Conservation (phyloP, 2,888 invertebrate species). For the Thecocarcelia acutangulata region DNA sequence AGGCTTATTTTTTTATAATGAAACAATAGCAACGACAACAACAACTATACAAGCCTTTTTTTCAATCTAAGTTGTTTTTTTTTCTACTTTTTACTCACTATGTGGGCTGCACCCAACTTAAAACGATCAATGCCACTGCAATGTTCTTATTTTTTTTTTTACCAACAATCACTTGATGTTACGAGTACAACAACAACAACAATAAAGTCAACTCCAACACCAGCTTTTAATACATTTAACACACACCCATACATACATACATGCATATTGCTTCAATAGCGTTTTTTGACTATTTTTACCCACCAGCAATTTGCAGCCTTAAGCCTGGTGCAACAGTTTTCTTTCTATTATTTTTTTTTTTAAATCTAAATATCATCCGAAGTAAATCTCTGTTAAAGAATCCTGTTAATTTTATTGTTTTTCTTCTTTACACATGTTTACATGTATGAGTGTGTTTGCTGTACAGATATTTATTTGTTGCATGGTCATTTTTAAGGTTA, state of each 20-base stretch:
- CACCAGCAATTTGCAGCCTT: slow-evolving; percentile 38
- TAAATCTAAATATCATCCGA: slow-evolving; percentile 21
- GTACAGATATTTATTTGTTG: slow-evolving; percentile 18
- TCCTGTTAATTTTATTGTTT: slow-evolving; percentile 62
- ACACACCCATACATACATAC: too few relatives aligned
- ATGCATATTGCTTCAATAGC: slow-evolving; percentile 1
- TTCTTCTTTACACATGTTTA: slow-evolving; percentile 3
- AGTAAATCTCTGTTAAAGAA: slow-evolving; percentile 42
- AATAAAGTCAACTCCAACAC: slow-evolving; percentile 42
- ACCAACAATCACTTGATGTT: slow-evolving; percentile 47
- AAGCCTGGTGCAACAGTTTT: slow-evolving; percentile 32
- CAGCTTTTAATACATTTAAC: slow-evolving; percentile 5
- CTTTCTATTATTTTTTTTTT: background rate
- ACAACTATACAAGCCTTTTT: slow-evolving; percentile 19
- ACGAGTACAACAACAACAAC: slow-evolving; percentile 24
- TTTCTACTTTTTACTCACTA: slow-evolving; percentile 67
- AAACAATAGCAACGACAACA: slow-evolving; percentile 59
- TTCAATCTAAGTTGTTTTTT: slow-evolving; percentile 3
- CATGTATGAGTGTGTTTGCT: background rate
- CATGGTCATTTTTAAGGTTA: slow-evolving; percentile 62
- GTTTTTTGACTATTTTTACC: slow-evolving; percentile 14
- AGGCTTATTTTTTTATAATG: slow-evolving; percentile 63
- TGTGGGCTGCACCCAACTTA: slow-evolving; percentile 70
- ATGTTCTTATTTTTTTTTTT: slow-evolving; percentile 45
- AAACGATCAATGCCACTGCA: slow-evolving; percentile 65